Conservation (phyloP, 2,113 vertebrate genomes). For the Leucosticte australis region DNA sequence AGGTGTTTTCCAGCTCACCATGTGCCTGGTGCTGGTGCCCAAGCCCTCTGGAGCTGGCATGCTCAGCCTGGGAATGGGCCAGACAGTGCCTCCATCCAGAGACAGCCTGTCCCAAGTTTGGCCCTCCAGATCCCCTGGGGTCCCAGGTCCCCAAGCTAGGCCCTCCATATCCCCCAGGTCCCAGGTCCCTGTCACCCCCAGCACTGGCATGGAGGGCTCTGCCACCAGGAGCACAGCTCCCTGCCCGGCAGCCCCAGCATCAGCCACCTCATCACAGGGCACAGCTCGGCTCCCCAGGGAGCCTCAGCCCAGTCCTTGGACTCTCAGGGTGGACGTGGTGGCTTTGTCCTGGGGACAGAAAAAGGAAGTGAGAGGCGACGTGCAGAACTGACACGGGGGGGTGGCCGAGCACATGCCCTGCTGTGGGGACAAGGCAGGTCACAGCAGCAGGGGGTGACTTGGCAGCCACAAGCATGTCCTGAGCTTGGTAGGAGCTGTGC, state of each 20-base stretch:
- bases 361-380: not conserved
- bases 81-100: not conserved
- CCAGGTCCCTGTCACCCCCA: not conserved
- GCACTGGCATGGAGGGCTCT: accelerated
- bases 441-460: not conserved
- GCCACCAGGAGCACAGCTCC: accelerated
- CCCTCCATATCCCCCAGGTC: not conserved
- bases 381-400: accelerated
- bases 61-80: not conserved
- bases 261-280: accelerated
- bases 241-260: not conserved
- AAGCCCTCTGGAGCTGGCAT: not conserved
- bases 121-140: not conserved
- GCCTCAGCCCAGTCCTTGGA: not conserved
- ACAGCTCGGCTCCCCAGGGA: not conserved
- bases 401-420: accelerated
- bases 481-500: not conserved
- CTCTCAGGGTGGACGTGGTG: accelerated
- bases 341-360: not conserved
- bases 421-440: accelerated
- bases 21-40: not conserved
- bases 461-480: accelerated
- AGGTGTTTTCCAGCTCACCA: not conserved
- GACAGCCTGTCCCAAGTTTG: not conserved
- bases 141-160: not conserved